Evolutionary conservation across 2,888 invertebrate genomes (phyloP).

Genomic region (Ypsolopha scabrella): DNA sequence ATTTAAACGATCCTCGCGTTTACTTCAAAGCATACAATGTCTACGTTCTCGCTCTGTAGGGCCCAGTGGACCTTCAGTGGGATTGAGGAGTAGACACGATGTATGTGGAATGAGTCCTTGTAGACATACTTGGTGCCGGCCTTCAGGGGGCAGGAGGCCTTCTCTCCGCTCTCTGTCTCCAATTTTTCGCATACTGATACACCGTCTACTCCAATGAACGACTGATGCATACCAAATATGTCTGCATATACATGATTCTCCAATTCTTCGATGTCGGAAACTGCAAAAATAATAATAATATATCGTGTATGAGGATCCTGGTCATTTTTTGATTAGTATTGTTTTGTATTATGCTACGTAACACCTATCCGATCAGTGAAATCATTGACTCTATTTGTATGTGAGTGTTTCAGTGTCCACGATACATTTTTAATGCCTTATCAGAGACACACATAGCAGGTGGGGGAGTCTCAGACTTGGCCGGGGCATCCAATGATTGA

Average conservation of each 20-base stretch:
- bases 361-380: too few relatives aligned
- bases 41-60: slow-evolving; percentile 51
- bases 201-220: slow-evolving; percentile 83
- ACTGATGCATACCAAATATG: slow-evolving; percentile 73
- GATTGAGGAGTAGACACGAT: slow-evolving; percentile 59
- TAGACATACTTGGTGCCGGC: slow-evolving; percentile 77
- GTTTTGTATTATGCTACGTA: too few relatives aligned
- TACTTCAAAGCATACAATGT: slow-evolving; percentile 76
- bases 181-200: slow-evolving; percentile 75
- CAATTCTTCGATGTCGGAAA: slow-evolving; percentile 61
- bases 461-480: too few relatives aligned
- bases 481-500: too few relatives aligned
- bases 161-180: slow-evolving; percentile 64
- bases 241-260: slow-evolving; percentile 73
- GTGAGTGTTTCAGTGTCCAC: too few relatives aligned
- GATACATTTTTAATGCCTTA: too few relatives aligned
- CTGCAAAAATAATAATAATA: slow-evolving; percentile 29
- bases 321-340: too few relatives aligned
- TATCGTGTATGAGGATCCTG: too few relatives aligned
- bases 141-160: slow-evolving; percentile 76
- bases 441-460: too few relatives aligned
- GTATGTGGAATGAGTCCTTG: slow-evolving; percentile 72
- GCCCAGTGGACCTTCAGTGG: slow-evolving; percentile 74
- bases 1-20: slow-evolving; percentile 70
- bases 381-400: too few relatives aligned